Evolutionary conservation across 2,113 vertebrate genomes (phyloP).

Genomic region (Pygoscelis adeliae): DNA sequence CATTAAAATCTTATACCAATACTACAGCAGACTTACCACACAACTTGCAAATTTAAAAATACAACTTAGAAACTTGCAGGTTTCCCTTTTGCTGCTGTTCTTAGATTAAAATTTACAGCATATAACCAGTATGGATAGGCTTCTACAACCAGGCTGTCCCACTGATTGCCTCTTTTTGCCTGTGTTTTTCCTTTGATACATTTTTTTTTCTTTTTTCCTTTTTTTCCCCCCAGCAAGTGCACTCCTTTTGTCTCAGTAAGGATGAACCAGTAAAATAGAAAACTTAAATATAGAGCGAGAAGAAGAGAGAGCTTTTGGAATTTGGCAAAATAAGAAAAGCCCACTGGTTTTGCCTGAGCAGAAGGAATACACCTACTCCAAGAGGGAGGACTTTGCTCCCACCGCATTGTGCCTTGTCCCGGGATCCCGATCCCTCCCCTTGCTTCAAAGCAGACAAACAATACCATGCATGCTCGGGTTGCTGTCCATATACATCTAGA

Average conservation of each 20-base stretch:
- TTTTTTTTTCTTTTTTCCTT: background rate
- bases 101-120: slow-evolving; percentile 58
- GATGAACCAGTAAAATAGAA: slow-evolving; percentile 9
- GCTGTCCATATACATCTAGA: slow-evolving; percentile 19
- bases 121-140: slow-evolving; percentile 32
- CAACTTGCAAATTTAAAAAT: slow-evolving; percentile 65
- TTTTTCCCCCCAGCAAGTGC: background rate
- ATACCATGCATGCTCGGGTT: background rate
- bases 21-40: slow-evolving; percentile 77
- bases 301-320: background rate
- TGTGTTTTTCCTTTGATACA: background rate
- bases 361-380: background rate
- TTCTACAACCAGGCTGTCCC: slow-evolving; percentile 54
- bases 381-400: background rate
- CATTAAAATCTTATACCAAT: slow-evolving; percentile 76
- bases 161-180: slow-evolving; percentile 14
- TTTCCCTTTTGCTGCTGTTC: slow-evolving; percentile 59
- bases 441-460: slow-evolving; percentile 30
- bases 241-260: slow-evolving; percentile 42
- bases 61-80: slow-evolving; percentile 51
- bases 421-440: background rate
- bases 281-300: background rate
- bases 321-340: slow-evolving; percentile 34
- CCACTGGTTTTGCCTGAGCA: slow-evolving; percentile 10
- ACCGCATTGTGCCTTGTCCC: background rate